Conservation (phyloP, 2,797 vertebrate species). For the Crocodylus rhombifer region DNA sequence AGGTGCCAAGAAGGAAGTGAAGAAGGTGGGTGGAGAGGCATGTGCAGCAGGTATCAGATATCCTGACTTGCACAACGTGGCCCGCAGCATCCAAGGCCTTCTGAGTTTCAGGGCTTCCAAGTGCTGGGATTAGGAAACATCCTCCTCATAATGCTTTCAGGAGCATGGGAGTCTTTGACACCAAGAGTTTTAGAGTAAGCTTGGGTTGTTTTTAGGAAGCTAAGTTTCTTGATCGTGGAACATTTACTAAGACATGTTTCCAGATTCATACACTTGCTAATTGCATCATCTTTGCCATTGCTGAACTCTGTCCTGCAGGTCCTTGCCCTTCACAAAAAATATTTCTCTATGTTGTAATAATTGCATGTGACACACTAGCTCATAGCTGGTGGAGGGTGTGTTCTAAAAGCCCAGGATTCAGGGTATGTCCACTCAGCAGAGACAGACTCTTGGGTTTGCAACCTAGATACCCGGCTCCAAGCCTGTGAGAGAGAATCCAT, state of each 20-base stretch:
- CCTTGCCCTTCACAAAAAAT: fast-evolving
- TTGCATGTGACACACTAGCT: background rate
- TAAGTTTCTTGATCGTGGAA: fast-evolving
- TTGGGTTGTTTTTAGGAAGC: background rate
- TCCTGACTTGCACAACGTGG: fast-evolving
- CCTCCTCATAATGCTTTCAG: background rate
- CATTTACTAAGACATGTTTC: background rate
- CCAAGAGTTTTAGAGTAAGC: background rate
- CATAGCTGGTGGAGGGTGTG: background rate
- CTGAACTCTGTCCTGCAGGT: background rate
- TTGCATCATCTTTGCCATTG: background rate
- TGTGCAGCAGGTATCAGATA: background rate
- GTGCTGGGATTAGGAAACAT: background rate
- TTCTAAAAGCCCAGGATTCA: background rate
- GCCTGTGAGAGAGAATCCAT: background rate
- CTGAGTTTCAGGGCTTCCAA: fast-evolving
- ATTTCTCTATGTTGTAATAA: background rate
- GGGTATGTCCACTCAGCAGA: background rate
- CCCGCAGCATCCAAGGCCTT: background rate
- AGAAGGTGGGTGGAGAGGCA: background rate
- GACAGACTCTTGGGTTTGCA: background rate
- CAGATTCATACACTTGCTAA: fast-evolving
- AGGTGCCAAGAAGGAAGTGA: background rate
- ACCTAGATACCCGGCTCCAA: background rate
- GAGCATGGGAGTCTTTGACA: fast-evolving